Evolutionary conservation across 2,113 vertebrate genomes (phyloP).

Genomic region (Anguilla japonica): DNA sequence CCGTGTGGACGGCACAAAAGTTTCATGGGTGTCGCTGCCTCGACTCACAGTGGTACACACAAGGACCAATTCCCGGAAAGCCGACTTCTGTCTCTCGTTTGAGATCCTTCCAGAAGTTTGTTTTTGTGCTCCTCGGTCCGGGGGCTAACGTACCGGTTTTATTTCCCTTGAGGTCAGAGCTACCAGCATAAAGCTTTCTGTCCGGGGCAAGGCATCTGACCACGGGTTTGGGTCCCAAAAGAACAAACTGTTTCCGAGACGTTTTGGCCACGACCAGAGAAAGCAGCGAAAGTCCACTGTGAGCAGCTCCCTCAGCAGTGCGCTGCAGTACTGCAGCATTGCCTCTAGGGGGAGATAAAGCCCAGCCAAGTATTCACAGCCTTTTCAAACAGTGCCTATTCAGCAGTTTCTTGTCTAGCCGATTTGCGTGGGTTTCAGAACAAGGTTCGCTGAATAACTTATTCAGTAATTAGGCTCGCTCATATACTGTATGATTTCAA

Average conservation of each 20-base stretch:
- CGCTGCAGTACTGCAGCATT: not conserved
- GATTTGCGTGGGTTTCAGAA: not conserved
- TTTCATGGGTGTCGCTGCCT: not conserved
- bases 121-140: constrained; percentile 8
- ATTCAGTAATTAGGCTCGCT: not conserved
- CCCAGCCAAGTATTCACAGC: not conserved
- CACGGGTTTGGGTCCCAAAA: not conserved
- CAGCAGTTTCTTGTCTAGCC: not conserved
- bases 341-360: not conserved
- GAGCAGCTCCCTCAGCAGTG: not conserved
- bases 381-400: not conserved
- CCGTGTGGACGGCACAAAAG: no score
- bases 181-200: constrained; percentile 45
- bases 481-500: constrained; percentile 1
- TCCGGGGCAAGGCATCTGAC: not conserved
- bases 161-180: constrained; percentile 34
- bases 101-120: not conserved
- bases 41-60: not conserved
- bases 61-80: not conserved
- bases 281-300: not conserved
- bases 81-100: not conserved
- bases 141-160: constrained; percentile 21
- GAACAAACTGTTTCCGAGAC: not conserved
- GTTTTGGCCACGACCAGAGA: not conserved
- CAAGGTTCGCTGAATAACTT: constrained; percentile 3